Percentiles rank a stretch among this genome's conserved stretches.
phyloP scores from a whole-genome alignment of 2,888 invertebrate genomes.

The Hydriomena furcata region DNA sequence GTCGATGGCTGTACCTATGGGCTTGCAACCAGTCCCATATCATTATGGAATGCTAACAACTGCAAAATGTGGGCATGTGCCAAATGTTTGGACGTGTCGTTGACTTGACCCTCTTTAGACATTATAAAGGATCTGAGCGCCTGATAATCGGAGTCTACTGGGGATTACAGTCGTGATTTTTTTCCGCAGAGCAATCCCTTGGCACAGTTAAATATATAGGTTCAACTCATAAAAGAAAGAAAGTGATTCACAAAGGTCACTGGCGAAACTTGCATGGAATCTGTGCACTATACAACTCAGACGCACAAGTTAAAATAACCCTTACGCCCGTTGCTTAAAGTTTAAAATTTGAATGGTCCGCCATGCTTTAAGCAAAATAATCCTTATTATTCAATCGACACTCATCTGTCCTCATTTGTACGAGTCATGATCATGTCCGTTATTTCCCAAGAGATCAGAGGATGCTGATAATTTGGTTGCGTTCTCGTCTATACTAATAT shows the following conservation, averaged over 20 bases:
- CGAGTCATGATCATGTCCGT: slow-evolving; percentile 15
- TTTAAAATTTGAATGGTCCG: not conserved
- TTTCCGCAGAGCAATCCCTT: too few relatives aligned
- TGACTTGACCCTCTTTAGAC: too few relatives aligned
- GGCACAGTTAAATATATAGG: not conserved
- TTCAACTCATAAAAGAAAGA: not conserved
- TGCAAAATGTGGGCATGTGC: too few relatives aligned
- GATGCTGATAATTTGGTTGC: not conserved
- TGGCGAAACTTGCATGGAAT: not conserved
- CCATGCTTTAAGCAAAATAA: not conserved
- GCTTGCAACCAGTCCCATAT: too few relatives aligned
- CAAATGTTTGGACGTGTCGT: too few relatives aligned
- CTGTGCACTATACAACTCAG: not conserved
- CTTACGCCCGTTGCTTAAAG: not conserved
- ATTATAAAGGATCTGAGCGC: too few relatives aligned
- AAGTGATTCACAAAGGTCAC: not conserved
- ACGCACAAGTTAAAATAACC: not conserved
- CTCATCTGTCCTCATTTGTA: slow-evolving; percentile 1
- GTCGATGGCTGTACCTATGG: too few relatives aligned
- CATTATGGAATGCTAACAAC: too few relatives aligned
- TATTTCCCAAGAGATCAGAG: not conserved
- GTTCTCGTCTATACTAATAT: not conserved
- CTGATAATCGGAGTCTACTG: too few relatives aligned
- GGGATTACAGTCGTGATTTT: too few relatives aligned
- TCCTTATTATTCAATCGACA: slow-evolving; percentile 14